Evolutionary conservation across 2,113 vertebrate species (phyloP), one percentile per base, ranked within the genome.

Genomic region (Microtus montanus): DNA sequence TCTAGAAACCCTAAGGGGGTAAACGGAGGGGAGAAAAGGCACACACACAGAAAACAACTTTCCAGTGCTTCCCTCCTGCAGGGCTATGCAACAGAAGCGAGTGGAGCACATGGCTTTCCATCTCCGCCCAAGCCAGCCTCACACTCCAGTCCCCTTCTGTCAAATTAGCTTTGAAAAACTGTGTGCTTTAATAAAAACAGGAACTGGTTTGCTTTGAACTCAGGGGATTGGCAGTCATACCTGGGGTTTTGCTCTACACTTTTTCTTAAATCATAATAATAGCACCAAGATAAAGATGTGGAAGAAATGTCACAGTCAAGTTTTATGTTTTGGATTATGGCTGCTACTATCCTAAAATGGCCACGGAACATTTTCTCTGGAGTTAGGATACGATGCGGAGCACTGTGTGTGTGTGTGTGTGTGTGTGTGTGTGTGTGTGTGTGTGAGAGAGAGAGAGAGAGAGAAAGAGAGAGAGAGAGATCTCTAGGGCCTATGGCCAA

Each of bases 1-100:
- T 70, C 84, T 58, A 97, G 93, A 89, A 90, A 94, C 86, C 79
- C 58, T 88, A 90, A 89, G 44, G 85, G 89, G 94, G 95, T 38
- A 77, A 64, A 71, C 9, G 84, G 0, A 96, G 66, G 33, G n/a
- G 7, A 78, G 74, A 87, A 95, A 24, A 88, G 58, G 6, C 44
- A 19, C 28, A 70, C 61, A 26, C 9, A 70, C 92, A 89, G 94
- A 64, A 26, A 83, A 1, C 0, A 20, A 24, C n/a, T 28, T 84
- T 33, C 49, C 75, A 70, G 22, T 87, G 1, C 82, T 19, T n/a
- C 74, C 89, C 83, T 91, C 74, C 89, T 64, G 22, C 24, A 96
- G 30, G 87, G 7, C 79, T 95, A 5, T 49, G 75, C 85, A 28
- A 84, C 22, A n/a, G 41, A 20, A 87, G 74, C 12, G 24, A 11